phyloP scores from a whole-genome alignment of 2,888 invertebrate genomes.

The Melangyna quadrimaculata region DNA sequence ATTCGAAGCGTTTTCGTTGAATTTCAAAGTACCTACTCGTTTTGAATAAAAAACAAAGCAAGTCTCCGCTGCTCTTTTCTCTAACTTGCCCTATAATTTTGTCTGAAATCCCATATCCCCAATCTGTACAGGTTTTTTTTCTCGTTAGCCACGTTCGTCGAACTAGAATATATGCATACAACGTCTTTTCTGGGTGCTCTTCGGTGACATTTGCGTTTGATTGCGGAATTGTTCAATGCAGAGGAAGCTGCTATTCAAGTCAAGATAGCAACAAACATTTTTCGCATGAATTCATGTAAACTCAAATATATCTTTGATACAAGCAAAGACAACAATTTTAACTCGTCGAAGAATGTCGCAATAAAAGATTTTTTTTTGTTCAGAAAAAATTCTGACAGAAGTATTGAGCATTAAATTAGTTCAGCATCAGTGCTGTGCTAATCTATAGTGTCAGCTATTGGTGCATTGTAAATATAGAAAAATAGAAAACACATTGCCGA shows the following conservation, averaged over 20 bases:
- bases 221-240: constrained; percentile 10
- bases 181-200: neutral
- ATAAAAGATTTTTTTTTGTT: neutral
- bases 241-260: constrained; percentile 6
- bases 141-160: neutral
- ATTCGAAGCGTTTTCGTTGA: constrained; percentile 12
- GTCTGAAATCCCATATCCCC: constrained; percentile 32
- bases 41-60: no score
- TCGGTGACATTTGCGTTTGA: constrained; percentile 31
- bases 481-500: neutral
- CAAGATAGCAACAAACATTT: constrained; percentile 1
- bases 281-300: constrained; percentile 30
- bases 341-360: constrained; percentile 1
- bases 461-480: neutral
- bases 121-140: neutral
- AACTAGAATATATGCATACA: constrained; percentile 32
- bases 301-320: neutral
- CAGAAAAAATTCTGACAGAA: neutral
- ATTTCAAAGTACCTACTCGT: no score
- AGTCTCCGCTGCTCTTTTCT: no score
- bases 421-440: neutral
- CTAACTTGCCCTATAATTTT: constrained; percentile 27
- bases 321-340: neutral
- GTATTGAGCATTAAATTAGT: constrained; percentile 15
- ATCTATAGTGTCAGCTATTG: neutral